phyloP scores from a whole-genome alignment of 2,797 vertebrate genomes.

The Pygocentrus nattereri region DNA sequence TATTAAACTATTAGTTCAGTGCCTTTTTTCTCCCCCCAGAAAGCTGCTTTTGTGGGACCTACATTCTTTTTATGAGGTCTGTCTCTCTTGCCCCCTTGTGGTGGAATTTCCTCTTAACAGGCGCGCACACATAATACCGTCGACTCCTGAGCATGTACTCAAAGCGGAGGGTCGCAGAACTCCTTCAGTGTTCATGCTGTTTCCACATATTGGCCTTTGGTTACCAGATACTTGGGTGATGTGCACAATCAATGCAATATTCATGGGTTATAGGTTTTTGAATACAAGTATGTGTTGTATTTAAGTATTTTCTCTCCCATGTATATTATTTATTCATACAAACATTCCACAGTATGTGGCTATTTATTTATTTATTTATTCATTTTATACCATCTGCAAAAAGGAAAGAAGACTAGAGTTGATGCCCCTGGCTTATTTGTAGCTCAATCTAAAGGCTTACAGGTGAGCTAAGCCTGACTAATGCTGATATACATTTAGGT shows the following conservation, averaged over 20 bases:
- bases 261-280: slow-evolving; percentile 75
- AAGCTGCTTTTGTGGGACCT: slow-evolving; percentile 91
- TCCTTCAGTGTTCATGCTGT: slow-evolving; percentile 68
- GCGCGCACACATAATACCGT: slow-evolving; percentile 77
- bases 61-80: slow-evolving; percentile 55
- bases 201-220: slow-evolving; percentile 75
- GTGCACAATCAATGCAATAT: slow-evolving; percentile 99
- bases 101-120: slow-evolving; percentile 84
- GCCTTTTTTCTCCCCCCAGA: slow-evolving; percentile 86
- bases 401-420: slow-evolving; percentile 48
- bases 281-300: slow-evolving; percentile 73
- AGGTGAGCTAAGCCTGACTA: slow-evolving; percentile 81
- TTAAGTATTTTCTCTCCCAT: slow-evolving; percentile 79
- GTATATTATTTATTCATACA: slow-evolving; percentile 92
- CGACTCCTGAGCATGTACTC: slow-evolving; percentile 81
- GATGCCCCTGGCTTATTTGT: slow-evolving; percentile 49
- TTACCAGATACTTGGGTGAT: slow-evolving; percentile 83
- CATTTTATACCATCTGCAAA: slow-evolving; percentile 76
- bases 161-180: slow-evolving; percentile 62
- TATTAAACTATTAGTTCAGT: slow-evolving; percentile 91
- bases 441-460: slow-evolving; percentile 61
- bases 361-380: slow-evolving; percentile 99
- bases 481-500: slow-evolving; percentile 48
- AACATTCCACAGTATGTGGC: slow-evolving; percentile 88
- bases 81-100: slow-evolving; percentile 59